Evolutionary conservation across 2,888 invertebrate species (phyloP), one percentile per base, ranked within the genome.

Genomic region (Ischnus inquisitorius): DNA sequence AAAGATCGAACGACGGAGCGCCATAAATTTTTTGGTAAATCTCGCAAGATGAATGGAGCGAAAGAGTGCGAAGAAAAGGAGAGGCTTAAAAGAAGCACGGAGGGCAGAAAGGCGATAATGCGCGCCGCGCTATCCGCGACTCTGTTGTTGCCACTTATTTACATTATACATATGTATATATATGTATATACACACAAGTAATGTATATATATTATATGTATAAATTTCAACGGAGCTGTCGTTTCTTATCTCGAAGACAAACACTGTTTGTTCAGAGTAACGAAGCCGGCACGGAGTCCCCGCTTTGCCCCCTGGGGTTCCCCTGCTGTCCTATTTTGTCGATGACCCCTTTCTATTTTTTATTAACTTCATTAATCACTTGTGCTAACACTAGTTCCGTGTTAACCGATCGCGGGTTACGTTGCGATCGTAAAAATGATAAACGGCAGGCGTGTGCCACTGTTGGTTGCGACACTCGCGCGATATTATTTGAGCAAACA

Each of bases 231-330:
- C 25, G 46, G 19, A 10, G 72, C 72, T 43, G 22, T 41, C 34
- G 28, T 28, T 69, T 79, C 75, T 83, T 83, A 79, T 79, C 75
- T 75, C 39, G 64, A 79, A 75, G 79, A 79, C 64, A 69, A 83
- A 83, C 65, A 75, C 75, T 16, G 19, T 77, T 77, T 43, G 67
- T 57, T 39, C 25, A 10, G 57, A 60, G 62, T 16, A 22, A 10
- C 3, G 22, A 3, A 12, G 3, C 19, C 12, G 51, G 8, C 51
- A 10, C 8, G 2, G 51, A 16, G 19, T 16, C 19, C 16, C 34
- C 34, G 34, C 34, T 2, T 1, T 34, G 39, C 28, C 16, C 22
- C 10, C 72, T 10, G 41, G 39, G n/a, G 14, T 48, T 14, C 43
- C n/a, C 39, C 69, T 39, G 19, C 51, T 39, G 3, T 34, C 8